Conservation (phyloP, 2,888 invertebrate genomes). For the Nesidiocoris tenuis region DNA sequence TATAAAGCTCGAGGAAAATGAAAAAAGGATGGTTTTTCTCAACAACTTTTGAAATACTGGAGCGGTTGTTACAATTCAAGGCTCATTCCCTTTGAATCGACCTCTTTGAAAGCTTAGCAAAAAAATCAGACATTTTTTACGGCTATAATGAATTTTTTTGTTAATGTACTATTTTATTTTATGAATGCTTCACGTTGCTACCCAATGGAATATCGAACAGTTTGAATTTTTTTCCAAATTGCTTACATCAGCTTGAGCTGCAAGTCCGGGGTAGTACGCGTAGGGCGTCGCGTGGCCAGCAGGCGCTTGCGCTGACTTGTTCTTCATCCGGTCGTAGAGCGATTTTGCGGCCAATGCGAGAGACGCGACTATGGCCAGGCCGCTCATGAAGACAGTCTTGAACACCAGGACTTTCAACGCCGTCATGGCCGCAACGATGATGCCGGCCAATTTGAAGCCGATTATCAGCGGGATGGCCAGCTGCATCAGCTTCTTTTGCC, state of each 20-base stretch:
- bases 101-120: no score
- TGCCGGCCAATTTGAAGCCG: constrained; percentile 68
- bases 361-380: constrained; percentile 66
- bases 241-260: constrained; percentile 13
- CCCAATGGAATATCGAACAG: no score
- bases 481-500: constrained; percentile 62
- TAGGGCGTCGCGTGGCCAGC: constrained; percentile 9
- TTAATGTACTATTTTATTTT: no score
- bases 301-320: constrained; percentile 20
- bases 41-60: no score
- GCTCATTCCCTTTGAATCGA: no score
- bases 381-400: constrained; percentile 69
- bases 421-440: constrained; percentile 63
- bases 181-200: no score
- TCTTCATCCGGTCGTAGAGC: constrained; percentile 45
- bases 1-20: no score
- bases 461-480: constrained; percentile 66
- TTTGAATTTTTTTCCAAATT: no score
- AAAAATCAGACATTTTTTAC: no score
- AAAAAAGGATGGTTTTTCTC: no score
- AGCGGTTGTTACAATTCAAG: no score
- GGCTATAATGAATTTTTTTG: no score
- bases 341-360: constrained; percentile 58
- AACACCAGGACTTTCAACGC: constrained; percentile 65
- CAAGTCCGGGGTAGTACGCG: constrained; percentile 33